Evolutionary conservation across 2,113 vertebrate species (phyloP).

Genomic region (Cacatua alba): DNA sequence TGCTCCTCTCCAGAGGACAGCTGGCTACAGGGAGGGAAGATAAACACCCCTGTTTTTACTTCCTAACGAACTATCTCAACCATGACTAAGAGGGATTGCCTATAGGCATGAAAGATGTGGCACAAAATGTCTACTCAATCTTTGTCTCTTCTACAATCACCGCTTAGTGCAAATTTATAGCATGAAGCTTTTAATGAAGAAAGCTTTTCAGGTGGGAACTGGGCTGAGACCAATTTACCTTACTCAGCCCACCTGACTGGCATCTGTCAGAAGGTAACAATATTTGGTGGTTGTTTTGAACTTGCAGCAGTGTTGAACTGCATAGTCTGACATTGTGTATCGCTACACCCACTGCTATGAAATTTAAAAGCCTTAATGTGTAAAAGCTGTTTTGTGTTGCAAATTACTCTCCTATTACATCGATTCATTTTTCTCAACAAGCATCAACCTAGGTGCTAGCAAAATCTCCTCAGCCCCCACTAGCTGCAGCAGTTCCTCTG

Average conservation of each 20-base stretch:
- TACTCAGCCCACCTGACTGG: background rate
- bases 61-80: constrained; percentile 12
- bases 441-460: background rate
- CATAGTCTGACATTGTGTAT: background rate
- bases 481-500: background rate
- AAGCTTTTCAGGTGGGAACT: background rate
- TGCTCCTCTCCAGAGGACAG: constrained; percentile 1
- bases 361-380: background rate
- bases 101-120: background rate
- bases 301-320: background rate
- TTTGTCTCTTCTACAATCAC: constrained; percentile 3
- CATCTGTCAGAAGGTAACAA: background rate
- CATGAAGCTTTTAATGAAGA: background rate
- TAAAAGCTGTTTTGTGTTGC: background rate
- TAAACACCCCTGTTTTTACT: constrained; percentile 10
- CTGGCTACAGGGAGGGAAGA: constrained; percentile 19
- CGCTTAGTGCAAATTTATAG: background rate
- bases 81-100: constrained; percentile 27
- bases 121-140: background rate
- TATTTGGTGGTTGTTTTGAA: background rate
- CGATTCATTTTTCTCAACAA: background rate
- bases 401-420: background rate
- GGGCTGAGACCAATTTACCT: background rate
- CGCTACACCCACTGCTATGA: background rate
- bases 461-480: background rate